Percentiles rank a stretch among this genome's conserved stretches.
Evolutionary conservation across 2,888 invertebrate genomes (phyloP).

Genomic region (Drosophila gaucha): DNA sequence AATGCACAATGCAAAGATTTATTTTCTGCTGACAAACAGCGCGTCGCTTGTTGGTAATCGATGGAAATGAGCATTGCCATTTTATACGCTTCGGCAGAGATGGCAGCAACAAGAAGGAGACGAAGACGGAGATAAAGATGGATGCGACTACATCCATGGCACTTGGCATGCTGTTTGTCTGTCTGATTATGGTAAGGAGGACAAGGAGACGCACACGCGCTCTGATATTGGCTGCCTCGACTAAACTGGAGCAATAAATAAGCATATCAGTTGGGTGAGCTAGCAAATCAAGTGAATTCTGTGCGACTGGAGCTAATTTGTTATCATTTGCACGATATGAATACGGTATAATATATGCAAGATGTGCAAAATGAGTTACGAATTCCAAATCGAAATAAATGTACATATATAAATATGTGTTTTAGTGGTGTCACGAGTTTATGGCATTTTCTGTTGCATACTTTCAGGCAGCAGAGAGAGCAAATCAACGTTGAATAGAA

Average conservation of each 20-base stretch:
- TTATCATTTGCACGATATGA: constrained; percentile 58
- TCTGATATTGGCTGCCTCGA: background rate
- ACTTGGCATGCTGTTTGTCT: constrained; percentile 52
- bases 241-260: constrained; percentile 48
- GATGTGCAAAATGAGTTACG: constrained; percentile 36
- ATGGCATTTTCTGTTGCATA: constrained; percentile 46
- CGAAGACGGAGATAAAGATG: background rate
- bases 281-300: constrained; percentile 57
- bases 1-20: constrained; percentile 79
- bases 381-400: constrained; percentile 42
- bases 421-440: constrained; percentile 57
- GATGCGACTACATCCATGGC: constrained; percentile 17
- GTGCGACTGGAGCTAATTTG: constrained; percentile 62
- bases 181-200: constrained; percentile 52
- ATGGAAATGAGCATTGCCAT: constrained; percentile 60
- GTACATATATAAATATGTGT: constrained; percentile 25
- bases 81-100: constrained; percentile 17
- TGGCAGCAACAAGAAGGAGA: background rate
- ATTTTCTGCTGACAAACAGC: constrained; percentile 78
- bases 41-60: constrained; percentile 67
- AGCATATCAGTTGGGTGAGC: constrained; percentile 43
- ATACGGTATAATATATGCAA: constrained; percentile 45
- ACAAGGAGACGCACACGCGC: constrained; percentile 4
- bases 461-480: constrained; percentile 18
- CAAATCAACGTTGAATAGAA: too few species aligned